Evolutionary conservation across 2,888 invertebrate species (phyloP).

Genomic region (Caenorhabditis parvicauda): DNA sequence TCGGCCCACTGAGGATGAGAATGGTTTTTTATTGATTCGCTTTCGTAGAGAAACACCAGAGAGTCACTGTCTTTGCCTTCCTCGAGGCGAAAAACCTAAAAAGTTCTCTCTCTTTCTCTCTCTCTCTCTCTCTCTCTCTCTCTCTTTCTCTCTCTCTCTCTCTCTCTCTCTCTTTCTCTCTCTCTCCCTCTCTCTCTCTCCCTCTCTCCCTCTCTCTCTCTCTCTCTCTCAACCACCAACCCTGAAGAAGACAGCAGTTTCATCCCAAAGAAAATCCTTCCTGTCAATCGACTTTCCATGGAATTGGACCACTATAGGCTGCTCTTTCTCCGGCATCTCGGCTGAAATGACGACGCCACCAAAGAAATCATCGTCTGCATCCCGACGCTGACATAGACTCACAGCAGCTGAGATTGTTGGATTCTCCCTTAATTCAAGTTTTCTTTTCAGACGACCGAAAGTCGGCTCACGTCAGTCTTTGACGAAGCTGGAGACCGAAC

Average conservation of each 20-base stretch:
- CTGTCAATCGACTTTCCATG: constrained; percentile 41
- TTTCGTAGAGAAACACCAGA: constrained; percentile 38
- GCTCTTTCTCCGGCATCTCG: constrained; percentile 39
- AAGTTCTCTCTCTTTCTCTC: background rate
- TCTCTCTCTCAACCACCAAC: constrained; percentile 7
- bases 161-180: background rate
- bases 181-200: constrained; percentile 12
- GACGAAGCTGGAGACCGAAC: constrained; percentile 42
- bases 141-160: background rate
- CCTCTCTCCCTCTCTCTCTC: background rate
- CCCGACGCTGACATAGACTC: constrained; percentile 9
- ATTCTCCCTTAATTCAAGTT: constrained; percentile 13
- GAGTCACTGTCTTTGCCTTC: constrained; percentile 40
- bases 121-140: background rate
- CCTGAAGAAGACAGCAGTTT: constrained; percentile 49
- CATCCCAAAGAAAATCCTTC: constrained; percentile 48
- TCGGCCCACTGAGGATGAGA: constrained; percentile 47
- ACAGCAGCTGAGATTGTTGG: constrained; percentile 21
- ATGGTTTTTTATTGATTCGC: constrained; percentile 46
- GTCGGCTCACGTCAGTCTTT: constrained; percentile 12
- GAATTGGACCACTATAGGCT: constrained; percentile 44
- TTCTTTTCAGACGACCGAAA: background rate
- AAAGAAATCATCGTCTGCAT: constrained; percentile 13
- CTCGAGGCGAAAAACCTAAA: constrained; percentile 44
- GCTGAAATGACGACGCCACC: constrained; percentile 27